A percentile compares a stretch with the other conserved stretches of the same genome.
Conservation (phyloP, 2,888 invertebrate species). For the Ectemnius cavifrons region DNA sequence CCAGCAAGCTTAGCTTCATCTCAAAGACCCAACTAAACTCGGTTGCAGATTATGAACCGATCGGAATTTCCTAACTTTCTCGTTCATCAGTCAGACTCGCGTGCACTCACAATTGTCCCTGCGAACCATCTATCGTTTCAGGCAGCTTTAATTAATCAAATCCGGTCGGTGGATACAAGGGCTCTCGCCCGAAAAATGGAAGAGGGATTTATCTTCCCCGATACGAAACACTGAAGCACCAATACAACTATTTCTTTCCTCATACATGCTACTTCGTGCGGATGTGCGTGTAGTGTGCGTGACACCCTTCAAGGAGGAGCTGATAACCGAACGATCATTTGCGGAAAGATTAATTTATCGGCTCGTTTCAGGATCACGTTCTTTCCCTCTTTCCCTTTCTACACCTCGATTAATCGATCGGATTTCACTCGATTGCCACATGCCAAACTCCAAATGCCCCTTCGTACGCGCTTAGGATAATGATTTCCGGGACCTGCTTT, state of each 20-base stretch:
- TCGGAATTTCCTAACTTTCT: slow-evolving; percentile 16
- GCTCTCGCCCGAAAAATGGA: slow-evolving; percentile 35
- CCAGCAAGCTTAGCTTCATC: slow-evolving; percentile 28
- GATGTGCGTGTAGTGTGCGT: background rate
- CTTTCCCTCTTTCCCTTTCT: too few species aligned
- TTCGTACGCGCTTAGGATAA: too few species aligned
- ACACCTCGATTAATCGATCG: slow-evolving; percentile 39
- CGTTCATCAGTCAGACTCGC: slow-evolving; percentile 49
- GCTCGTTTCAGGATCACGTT: slow-evolving; percentile 26
- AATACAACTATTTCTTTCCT: background rate
- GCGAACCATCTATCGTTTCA: slow-evolving; percentile 34
- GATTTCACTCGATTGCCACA: slow-evolving; percentile 21
- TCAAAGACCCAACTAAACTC: slow-evolving; percentile 27
- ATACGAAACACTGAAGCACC: slow-evolving; percentile 2
- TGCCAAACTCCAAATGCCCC: too few species aligned
- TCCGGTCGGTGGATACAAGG: slow-evolving; percentile 30
- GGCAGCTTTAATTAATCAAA: slow-evolving; percentile 57
- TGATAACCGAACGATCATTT: slow-evolving; percentile 50
- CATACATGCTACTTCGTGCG: background rate
- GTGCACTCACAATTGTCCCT: slow-evolving; percentile 40
- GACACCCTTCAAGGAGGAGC: slow-evolving; percentile 26
- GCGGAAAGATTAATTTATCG: slow-evolving; percentile 56
- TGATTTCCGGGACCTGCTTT: too few species aligned
- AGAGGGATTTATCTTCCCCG: slow-evolving; percentile 48
- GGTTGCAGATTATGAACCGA: slow-evolving; percentile 16